These are phyloP conservation scores for Colostygia pectinataria DNA, from an alignment of 2,888 invertebrate species.

Conservation along the genomic window DNA sequence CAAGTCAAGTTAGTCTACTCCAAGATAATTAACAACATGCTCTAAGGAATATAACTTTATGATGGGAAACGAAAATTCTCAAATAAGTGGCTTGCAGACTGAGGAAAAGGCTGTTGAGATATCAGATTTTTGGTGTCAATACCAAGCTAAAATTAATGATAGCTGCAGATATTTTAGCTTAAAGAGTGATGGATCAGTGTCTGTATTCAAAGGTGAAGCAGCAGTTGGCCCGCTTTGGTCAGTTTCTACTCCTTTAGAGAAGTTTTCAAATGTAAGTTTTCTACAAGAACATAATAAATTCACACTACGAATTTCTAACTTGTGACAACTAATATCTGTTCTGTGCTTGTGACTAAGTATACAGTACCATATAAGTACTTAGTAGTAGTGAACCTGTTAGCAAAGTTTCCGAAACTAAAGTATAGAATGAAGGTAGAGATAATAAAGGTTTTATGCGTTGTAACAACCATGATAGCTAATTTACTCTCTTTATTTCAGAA, in stretches of 20 bases:
- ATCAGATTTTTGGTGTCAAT: slow-evolving; percentile 91
- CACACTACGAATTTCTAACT: too few relatives aligned
- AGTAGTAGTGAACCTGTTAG: too few relatives aligned
- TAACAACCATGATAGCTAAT: too few relatives aligned
- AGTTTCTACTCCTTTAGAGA: slow-evolving; percentile 87
- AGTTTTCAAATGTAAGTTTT: slow-evolving; percentile 87
- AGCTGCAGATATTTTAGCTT: slow-evolving; percentile 79
- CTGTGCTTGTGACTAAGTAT: too few relatives aligned
- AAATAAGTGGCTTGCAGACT: slow-evolving; percentile 87
- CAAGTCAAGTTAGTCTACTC: too few relatives aligned
- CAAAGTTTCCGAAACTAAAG: too few relatives aligned
- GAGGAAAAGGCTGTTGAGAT: slow-evolving; percentile 89
- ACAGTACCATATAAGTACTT: too few relatives aligned
- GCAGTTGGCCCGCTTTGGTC: slow-evolving; percentile 86
- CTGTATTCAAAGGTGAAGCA: slow-evolving; percentile 90
- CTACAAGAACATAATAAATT: not conserved
- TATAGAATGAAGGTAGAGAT: too few relatives aligned
- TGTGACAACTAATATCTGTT: too few relatives aligned
- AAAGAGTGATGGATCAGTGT: slow-evolving; percentile 84
- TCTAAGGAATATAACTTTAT: slow-evolving; percentile 35
- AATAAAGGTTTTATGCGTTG: too few relatives aligned
- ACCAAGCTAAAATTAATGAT: slow-evolving; percentile 84
- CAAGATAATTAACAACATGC: slow-evolving; percentile 7
- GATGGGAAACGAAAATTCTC: slow-evolving; percentile 92
- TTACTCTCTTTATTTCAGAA: slow-evolving; percentile 82